phyloP scores from a whole-genome alignment of 2,888 invertebrate species.

The Serrognathus titanus region DNA sequence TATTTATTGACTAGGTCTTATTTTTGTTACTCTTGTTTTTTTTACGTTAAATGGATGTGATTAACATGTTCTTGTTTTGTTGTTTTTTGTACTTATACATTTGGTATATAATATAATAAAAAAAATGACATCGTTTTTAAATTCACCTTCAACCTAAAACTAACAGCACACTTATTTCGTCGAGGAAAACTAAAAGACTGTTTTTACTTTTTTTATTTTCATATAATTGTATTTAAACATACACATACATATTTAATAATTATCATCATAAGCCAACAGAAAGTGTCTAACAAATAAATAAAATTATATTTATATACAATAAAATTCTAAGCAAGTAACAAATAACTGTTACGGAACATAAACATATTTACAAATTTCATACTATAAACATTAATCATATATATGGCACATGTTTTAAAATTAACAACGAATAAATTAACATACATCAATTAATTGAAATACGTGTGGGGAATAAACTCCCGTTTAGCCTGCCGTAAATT shows the following conservation, averaged over 20 bases:
- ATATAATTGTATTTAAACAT: slow-evolving; percentile 13
- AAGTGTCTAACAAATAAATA: slow-evolving; percentile 23
- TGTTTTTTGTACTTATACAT: slow-evolving; percentile 1
- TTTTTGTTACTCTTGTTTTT: slow-evolving; percentile 17
- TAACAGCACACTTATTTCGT: no score
- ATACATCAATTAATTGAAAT: not conserved
- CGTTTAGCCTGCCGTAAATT: not conserved
- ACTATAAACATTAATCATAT: slow-evolving; percentile 19
- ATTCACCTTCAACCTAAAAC: not conserved
- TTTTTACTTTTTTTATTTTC: slow-evolving; percentile 3
- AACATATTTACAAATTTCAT: slow-evolving; percentile 15
- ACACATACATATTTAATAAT: slow-evolving; percentile 14
- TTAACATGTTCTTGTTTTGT: not conserved
- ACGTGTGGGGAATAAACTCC: not conserved
- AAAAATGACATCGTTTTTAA: not conserved
- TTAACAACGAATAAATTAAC: not conserved
- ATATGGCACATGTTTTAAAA: slow-evolving; percentile 24
- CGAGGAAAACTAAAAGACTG: no score
- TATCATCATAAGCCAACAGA: slow-evolving; percentile 12
- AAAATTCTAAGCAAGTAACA: slow-evolving; percentile 33
- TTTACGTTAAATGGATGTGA: slow-evolving; percentile 2
- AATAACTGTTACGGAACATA: slow-evolving; percentile 25
- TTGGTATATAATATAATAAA: not conserved
- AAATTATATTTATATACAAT: slow-evolving; percentile 29
- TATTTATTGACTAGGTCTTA: slow-evolving; percentile 10